phyloP scores from a whole-genome alignment of 2,797 vertebrate species.

The Megalops cyprinoides region DNA sequence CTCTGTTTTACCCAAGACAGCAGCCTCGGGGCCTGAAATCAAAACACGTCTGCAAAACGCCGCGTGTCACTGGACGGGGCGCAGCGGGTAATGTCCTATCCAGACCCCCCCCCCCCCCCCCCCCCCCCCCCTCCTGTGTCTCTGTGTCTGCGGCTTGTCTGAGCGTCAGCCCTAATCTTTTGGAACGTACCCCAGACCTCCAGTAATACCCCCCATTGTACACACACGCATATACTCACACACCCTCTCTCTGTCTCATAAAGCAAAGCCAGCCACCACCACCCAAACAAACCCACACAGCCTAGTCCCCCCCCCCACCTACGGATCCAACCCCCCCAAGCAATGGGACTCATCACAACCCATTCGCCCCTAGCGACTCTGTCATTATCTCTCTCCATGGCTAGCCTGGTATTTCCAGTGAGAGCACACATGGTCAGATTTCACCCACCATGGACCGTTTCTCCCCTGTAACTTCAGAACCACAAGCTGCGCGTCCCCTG shows the following conservation, averaged over 20 bases:
- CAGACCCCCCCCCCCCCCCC: neutral
- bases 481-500: neutral
- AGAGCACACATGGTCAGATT: neutral
- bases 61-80: neutral
- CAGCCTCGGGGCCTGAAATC: neutral
- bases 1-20: neutral
- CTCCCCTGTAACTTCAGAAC: neutral
- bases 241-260: too few species aligned
- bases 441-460: neutral
- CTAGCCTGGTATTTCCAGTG: neutral
- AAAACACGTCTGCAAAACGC: neutral
- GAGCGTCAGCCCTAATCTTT: neutral
- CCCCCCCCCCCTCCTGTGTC: neutral
- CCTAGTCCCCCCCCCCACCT: too few species aligned
- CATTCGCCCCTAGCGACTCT: neutral
- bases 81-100: neutral
- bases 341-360: neutral
- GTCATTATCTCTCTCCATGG: neutral
- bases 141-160: neutral
- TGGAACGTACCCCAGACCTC: conserved; percentile 6
- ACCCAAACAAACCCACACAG: too few species aligned
- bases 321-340: too few species aligned
- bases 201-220: neutral
- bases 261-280: too few species aligned
- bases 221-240: too few species aligned